Percentiles rank a stretch among this genome's conserved stretches.
Evolutionary conservation across 2,888 invertebrate genomes (phyloP).

Genomic region (Cosmia pyralina): DNA sequence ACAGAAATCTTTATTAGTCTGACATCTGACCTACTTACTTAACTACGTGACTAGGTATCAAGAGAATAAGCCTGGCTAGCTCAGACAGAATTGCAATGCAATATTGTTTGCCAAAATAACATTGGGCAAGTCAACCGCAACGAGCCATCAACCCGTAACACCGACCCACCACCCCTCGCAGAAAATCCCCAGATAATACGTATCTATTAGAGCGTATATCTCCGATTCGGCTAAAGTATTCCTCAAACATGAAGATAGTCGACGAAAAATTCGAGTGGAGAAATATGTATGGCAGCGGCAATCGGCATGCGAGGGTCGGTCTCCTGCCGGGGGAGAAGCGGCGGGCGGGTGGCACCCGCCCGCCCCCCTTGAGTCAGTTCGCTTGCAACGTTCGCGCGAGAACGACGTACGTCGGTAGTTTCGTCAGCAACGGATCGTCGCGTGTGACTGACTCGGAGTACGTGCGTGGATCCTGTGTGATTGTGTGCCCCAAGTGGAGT

Average conservation of each 20-base stretch:
- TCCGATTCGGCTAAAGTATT: conserved; percentile 89
- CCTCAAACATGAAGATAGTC: conserved; percentile 89
- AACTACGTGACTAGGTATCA: conserved; percentile 55
- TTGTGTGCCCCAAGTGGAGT: conserved; percentile 84
- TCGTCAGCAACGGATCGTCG: conserved; percentile 72
- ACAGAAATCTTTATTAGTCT: conserved; percentile 56
- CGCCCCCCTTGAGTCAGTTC: conserved; percentile 80
- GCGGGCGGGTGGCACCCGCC: conserved; percentile 65
- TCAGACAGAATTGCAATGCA: conserved; percentile 72
- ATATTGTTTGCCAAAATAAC: conserved; percentile 78
- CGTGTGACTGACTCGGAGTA: conserved; percentile 82
- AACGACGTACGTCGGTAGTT: conserved; percentile 71
- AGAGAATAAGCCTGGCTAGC: conserved; percentile 55
- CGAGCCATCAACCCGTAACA: conserved; percentile 74
- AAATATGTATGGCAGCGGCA: conserved; percentile 88
- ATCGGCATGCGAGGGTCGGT: conserved; percentile 83
- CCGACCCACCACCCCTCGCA: conserved; percentile 78
- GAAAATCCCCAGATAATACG: conserved; percentile 87
- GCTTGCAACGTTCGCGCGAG: conserved; percentile 75
- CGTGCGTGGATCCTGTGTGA: conserved; percentile 79
- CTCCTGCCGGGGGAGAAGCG: conserved; percentile 74
- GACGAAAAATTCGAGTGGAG: conserved; percentile 90
- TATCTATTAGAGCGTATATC: conserved; percentile 89
- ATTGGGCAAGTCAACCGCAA: conserved; percentile 76
- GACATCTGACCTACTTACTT: conserved; percentile 60